phyloP scores from a whole-genome alignment of 2,888 invertebrate genomes.

The Pseudococcus jackbeardsleyi region DNA sequence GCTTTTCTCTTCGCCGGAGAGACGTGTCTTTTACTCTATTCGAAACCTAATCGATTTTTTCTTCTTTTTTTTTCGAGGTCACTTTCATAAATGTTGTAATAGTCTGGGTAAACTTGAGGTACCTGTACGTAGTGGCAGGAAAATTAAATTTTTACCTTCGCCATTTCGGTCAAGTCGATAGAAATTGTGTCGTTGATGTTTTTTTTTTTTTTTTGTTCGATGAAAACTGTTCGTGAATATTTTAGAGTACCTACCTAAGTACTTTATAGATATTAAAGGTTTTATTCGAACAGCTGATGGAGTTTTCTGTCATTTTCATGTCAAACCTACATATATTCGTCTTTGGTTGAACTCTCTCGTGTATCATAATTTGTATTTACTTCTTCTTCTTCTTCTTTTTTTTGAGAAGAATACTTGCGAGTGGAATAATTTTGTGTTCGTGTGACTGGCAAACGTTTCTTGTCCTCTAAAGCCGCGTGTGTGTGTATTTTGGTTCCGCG shows the following conservation, averaged over 20 bases:
- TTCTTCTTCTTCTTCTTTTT: background rate
- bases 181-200: constrained; percentile 25
- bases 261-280: constrained; percentile 31
- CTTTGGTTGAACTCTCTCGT: background rate
- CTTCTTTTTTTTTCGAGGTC: constrained; percentile 35
- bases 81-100: constrained; percentile 46
- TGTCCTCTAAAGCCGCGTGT: background rate
- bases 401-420: background rate
- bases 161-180: constrained; percentile 38
- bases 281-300: constrained; percentile 4
- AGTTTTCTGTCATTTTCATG: constrained; percentile 22
- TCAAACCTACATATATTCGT: background rate
- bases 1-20: constrained; percentile 18
- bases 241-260: no score
- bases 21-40: background rate
- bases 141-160: constrained; percentile 50
- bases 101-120: background rate
- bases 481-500: background rate
- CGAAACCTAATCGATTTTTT: constrained; percentile 35
- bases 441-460: background rate
- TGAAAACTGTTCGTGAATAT: constrained; percentile 38
- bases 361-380: background rate
- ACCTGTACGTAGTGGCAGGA: background rate
- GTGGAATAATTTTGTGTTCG: background rate
- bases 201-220: background rate